Percentiles rank a stretch among this genome's conserved stretches.
These are phyloP conservation scores for Actinia tenebrosa DNA, from an alignment of 64 coral and sea anemone genomes.

Conservation along the genomic window DNA sequence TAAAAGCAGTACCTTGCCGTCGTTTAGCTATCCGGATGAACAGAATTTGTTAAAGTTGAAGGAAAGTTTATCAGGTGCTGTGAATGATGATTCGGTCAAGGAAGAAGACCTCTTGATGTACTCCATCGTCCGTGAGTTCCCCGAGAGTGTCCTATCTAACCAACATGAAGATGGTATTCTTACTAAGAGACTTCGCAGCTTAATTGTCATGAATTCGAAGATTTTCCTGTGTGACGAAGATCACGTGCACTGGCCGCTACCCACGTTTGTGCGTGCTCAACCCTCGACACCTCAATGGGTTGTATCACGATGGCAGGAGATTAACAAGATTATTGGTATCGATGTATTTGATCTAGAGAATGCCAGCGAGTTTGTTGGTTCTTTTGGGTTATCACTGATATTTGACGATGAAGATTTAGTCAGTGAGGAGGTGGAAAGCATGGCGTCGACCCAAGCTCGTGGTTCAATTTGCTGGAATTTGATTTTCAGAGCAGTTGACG, in stretches of 20 bases:
- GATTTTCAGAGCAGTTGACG: slow-evolving; percentile 72
- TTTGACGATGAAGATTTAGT: slow-evolving; percentile 52
- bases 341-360: slow-evolving; percentile 70
- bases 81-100: slow-evolving; percentile 11
- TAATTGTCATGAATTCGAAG: slow-evolving; percentile 74
- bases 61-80: slow-evolving; percentile 25
- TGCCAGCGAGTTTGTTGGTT: slow-evolving; percentile 60
- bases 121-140: slow-evolving; percentile 71
- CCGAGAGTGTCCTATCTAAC: slow-evolving; percentile 9
- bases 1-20: slow-evolving; percentile 19
- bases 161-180: slow-evolving; percentile 60
- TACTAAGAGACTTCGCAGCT: slow-evolving; percentile 65
- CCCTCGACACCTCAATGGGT: slow-evolving; percentile 98
- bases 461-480: slow-evolving; percentile 69
- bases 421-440: slow-evolving; percentile 33
- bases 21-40: slow-evolving; percentile 65
- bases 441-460: neutral
- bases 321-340: slow-evolving; percentile 75
- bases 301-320: slow-evolving; percentile 70
- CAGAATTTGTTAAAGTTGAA: slow-evolving; percentile 61
- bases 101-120: slow-evolving; percentile 77
- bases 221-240: slow-evolving; percentile 97
- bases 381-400: slow-evolving; percentile 73
- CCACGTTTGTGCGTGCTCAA: slow-evolving; percentile 71
- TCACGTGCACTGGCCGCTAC: slow-evolving; percentile 95